These are phyloP conservation scores for Sinella curviseta DNA, from an alignment of 1,140 invertebrate genomes.

Conservation along the genomic window DNA sequence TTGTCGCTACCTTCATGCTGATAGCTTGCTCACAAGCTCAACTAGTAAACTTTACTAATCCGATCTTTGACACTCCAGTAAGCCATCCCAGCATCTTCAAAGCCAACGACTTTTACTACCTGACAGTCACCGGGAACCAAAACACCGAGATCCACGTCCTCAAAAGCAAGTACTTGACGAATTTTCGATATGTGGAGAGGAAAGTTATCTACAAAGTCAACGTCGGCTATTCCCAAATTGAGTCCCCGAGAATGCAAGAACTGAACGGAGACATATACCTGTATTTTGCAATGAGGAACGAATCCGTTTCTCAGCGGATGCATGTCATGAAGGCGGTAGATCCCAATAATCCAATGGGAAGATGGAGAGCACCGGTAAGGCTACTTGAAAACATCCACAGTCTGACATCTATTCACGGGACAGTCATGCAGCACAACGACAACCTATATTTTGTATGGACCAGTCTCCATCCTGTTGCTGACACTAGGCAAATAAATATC, in stretches of 20 bases:
- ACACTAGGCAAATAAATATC: constrained; percentile 38
- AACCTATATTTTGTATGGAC: constrained; percentile 29
- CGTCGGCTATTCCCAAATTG: not conserved
- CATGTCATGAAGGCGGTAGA: not conserved
- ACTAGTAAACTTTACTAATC: not conserved
- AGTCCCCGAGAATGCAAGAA: not conserved
- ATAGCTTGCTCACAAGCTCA: too few relatives aligned
- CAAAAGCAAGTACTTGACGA: not conserved
- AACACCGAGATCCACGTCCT: too few relatives aligned
- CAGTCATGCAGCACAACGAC: not conserved
- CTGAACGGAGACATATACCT: not conserved
- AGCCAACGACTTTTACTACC: too few relatives aligned
- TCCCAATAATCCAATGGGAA: not conserved
- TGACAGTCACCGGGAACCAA: too few relatives aligned
- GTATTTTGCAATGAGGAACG: not conserved
- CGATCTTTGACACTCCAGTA: not conserved
- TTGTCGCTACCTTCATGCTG: too few relatives aligned
- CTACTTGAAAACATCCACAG: not conserved
- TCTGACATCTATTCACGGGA: too few relatives aligned
- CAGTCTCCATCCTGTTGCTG: not conserved
- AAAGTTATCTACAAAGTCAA: not conserved
- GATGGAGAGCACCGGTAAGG: not conserved
- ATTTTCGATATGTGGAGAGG: not conserved
- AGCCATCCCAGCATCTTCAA: not conserved
- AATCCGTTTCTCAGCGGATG: not conserved